Evolutionary conservation across 2,113 vertebrate species (phyloP).

Genomic region (Scopus umbretta): DNA sequence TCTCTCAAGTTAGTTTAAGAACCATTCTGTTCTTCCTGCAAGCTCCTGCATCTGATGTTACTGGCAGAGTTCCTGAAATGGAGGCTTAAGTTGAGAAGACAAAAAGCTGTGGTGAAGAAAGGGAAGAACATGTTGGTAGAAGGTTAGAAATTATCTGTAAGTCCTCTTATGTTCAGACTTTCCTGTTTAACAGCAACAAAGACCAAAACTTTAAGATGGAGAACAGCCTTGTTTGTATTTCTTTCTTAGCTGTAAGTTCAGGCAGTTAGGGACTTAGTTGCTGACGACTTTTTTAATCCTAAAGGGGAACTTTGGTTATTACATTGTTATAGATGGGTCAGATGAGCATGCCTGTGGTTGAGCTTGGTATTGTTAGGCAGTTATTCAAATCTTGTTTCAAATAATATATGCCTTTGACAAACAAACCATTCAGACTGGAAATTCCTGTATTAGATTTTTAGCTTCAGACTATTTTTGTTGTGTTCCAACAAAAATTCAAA

Average conservation of each 20-base stretch:
- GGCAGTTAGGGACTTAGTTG: background rate
- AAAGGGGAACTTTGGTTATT: background rate
- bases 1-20: background rate
- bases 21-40: fast-evolving
- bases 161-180: background rate
- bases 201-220: background rate
- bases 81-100: background rate
- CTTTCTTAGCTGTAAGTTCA: background rate
- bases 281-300: background rate
- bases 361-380: background rate
- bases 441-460: background rate
- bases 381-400: background rate
- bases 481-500: background rate
- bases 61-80: background rate
- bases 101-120: background rate
- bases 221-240: background rate
- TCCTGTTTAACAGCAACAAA: background rate
- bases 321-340: background rate
- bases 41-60: background rate
- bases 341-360: conserved; percentile 1
- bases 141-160: background rate
- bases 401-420: background rate
- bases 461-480: background rate
- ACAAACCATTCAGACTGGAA: background rate
- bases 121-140: background rate